Evolutionary conservation across 2,888 invertebrate species (phyloP).

Genomic region (Lumbricus terrestris): DNA sequence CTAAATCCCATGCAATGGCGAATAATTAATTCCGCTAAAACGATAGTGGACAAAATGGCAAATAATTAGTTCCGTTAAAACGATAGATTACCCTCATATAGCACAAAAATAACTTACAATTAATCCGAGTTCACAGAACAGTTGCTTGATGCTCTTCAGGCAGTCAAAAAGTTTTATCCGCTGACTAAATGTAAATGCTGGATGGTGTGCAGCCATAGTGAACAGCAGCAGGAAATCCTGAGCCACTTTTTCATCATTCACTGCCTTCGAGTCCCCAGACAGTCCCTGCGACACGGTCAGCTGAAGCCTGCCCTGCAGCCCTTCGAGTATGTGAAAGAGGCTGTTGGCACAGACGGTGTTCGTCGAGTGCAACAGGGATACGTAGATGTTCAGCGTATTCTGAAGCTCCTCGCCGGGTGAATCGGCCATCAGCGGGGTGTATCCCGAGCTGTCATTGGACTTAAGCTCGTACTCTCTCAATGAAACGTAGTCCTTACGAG

Average conservation of each 20-base stretch:
- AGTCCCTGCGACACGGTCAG: slow-evolving; percentile 37
- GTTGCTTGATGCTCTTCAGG: neutral
- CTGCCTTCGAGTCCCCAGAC: neutral
- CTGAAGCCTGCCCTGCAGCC: slow-evolving; percentile 50
- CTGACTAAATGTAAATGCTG: slow-evolving; percentile 90
- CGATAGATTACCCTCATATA: too few relatives aligned
- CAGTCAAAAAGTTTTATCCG: slow-evolving; percentile 60
- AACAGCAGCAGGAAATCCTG: slow-evolving; percentile 75
- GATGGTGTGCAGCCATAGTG: slow-evolving; percentile 90
- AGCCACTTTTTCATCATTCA: slow-evolving; percentile 18
- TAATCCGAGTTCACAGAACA: neutral
- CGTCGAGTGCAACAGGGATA: slow-evolving; percentile 83
- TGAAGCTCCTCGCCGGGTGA: slow-evolving; percentile 70
- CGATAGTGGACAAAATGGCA: neutral
- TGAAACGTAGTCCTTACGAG: slow-evolving; percentile 87
- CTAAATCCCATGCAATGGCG: too few relatives aligned
- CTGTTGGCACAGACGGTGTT: slow-evolving; percentile 78
- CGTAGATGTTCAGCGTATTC: slow-evolving; percentile 81
- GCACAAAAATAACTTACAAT: slow-evolving; percentile 8
- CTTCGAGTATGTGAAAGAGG: slow-evolving; percentile 72
- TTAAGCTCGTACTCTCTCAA: slow-evolving; percentile 83
- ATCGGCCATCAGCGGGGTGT: slow-evolving; percentile 53
- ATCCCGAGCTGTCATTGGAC: slow-evolving; percentile 75
- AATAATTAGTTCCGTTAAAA: neutral
- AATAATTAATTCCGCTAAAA: too few relatives aligned